A percentile compares a stretch with the other conserved stretches of the same genome.
These are phyloP conservation scores for Cremastobaeus sp. DNA, from an alignment of 2,888 invertebrate species.

Conservation along the genomic window DNA sequence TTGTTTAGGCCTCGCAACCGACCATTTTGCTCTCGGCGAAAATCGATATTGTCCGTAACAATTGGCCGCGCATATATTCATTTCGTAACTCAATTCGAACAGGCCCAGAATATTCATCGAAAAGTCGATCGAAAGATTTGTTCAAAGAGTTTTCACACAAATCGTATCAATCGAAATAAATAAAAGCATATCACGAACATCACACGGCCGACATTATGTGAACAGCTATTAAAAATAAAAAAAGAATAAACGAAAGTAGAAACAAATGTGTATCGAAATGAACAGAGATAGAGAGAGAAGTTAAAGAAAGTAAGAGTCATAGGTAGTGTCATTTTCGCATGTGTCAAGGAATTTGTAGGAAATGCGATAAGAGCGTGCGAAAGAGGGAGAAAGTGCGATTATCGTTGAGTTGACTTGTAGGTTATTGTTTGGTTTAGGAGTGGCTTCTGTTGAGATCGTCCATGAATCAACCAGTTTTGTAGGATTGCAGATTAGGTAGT, in stretches of 20 bases:
- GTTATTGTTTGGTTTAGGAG: conserved; percentile 52
- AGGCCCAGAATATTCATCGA: conserved; percentile 50
- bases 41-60: conserved; percentile 68
- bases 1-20: conserved; percentile 66
- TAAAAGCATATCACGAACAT: conserved; percentile 26
- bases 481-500: conserved; percentile 71
- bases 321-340: conserved; percentile 56
- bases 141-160: neutral
- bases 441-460: conserved; percentile 31
- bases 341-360: conserved; percentile 54
- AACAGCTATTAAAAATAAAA: neutral
- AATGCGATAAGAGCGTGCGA: conserved; percentile 23
- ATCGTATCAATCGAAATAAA: conserved; percentile 6
- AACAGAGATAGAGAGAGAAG: conserved; percentile 2
- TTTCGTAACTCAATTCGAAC: conserved; percentile 56
- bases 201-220: conserved; percentile 30
- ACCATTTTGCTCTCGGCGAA: conserved; percentile 71
- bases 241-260: conserved; percentile 6
- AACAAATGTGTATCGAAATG: conserved; percentile 40
- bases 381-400: conserved; percentile 32
- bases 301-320: conserved; percentile 12
- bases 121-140: conserved; percentile 44
- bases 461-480: conserved; percentile 64
- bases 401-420: conserved; percentile 39
- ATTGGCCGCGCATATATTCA: conserved; percentile 44